Conservation (phyloP, 2,113 vertebrate genomes). For the Panthera uncia region DNA sequence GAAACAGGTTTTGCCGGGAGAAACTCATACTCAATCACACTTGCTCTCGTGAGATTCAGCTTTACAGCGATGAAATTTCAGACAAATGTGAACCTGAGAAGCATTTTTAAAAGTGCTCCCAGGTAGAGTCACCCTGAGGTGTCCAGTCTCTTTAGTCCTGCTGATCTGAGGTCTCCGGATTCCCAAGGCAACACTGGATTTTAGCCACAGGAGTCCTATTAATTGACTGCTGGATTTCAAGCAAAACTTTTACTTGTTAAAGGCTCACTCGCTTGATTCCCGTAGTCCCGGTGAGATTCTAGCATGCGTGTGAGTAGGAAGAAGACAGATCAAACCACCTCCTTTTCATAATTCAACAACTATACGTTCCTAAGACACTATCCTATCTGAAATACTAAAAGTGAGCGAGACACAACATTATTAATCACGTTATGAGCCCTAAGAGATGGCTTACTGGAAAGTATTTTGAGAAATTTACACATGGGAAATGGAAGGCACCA, state of each 20-base stretch:
- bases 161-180: background rate
- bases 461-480: slow-evolving; percentile 71
- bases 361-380: background rate
- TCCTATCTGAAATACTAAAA: slow-evolving; percentile 18
- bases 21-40: background rate
- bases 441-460: slow-evolving; percentile 66
- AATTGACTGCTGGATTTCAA: background rate
- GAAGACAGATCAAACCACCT: background rate
- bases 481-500: slow-evolving; percentile 76
- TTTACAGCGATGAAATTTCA: background rate
- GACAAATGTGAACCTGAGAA: background rate
- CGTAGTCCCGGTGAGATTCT: background rate
- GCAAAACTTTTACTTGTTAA: background rate
- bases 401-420: background rate
- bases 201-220: background rate
- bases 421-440: slow-evolving; percentile 9
- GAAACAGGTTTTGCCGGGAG: background rate
- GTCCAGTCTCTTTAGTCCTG: background rate
- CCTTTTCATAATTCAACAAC: background rate
- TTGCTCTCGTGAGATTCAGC: background rate
- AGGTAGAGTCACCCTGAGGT: background rate
- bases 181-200: background rate
- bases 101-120: background rate
- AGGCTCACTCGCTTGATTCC: background rate
- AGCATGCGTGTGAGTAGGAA: background rate